Percentiles rank a stretch among this genome's conserved stretches.
Evolutionary conservation across 2,888 invertebrate genomes (phyloP).

Genomic region (Tetragnatha montana): DNA sequence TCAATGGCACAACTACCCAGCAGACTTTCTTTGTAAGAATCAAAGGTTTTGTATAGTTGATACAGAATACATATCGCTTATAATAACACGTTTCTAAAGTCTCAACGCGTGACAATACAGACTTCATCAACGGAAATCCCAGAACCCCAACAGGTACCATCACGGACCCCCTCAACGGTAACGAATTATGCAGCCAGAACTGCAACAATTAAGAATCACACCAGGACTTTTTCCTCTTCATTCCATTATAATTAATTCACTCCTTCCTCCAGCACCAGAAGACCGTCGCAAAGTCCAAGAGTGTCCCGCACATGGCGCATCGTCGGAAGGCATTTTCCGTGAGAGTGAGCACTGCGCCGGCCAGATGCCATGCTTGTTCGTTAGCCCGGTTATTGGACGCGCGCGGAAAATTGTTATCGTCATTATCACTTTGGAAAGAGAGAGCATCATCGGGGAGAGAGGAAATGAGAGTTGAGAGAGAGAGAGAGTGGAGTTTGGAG

Average conservation of each 20-base stretch:
- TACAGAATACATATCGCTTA: no score
- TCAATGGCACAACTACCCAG: no score
- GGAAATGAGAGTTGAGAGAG: no score
- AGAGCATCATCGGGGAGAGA: no score
- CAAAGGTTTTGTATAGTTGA: no score
- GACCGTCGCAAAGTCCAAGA: neutral
- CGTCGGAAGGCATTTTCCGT: slow-evolving; percentile 43
- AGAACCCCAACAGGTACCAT: neutral
- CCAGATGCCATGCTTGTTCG: slow-evolving; percentile 35
- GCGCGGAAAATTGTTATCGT: slow-evolving; percentile 34
- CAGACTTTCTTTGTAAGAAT: no score
- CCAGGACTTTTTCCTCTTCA: neutral
- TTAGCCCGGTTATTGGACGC: neutral
- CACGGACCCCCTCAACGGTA: neutral
- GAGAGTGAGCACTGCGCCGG: slow-evolving; percentile 20
- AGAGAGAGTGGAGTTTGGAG: no score
- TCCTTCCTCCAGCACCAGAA: neutral
- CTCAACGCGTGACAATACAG: no score
- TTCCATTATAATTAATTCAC: neutral
- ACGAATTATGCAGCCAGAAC: neutral
- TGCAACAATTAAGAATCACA: no score
- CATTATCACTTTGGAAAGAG: slow-evolving; percentile 34
- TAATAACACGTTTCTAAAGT: no score
- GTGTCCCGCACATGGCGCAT: slow-evolving; percentile 31
- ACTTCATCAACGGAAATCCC: neutral